These are phyloP conservation scores for Xanthia togata DNA, from an alignment of 2,888 invertebrate species.

Conservation along the genomic window DNA sequence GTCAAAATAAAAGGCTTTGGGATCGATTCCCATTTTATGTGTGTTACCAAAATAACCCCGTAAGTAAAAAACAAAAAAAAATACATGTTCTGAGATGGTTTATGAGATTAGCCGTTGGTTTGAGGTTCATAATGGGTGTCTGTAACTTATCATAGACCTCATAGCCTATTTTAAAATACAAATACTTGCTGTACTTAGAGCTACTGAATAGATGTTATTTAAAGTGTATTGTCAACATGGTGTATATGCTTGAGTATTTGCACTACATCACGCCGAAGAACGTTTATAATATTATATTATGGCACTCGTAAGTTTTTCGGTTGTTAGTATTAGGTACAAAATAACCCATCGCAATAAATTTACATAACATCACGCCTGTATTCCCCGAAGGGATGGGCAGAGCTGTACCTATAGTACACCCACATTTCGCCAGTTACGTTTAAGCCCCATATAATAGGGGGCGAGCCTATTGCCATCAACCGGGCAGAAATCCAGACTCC, in stretches of 20 bases:
- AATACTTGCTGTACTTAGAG: background rate
- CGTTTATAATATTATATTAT: background rate
- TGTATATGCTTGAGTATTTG: slow-evolving; percentile 23
- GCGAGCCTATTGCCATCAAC: too few relatives aligned
- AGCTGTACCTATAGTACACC: too few relatives aligned
- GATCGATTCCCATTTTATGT: too few relatives aligned
- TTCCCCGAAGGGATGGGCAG: too few relatives aligned
- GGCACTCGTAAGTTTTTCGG: too few relatives aligned
- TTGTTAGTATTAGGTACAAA: background rate
- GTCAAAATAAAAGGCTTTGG: too few relatives aligned
- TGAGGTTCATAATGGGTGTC: background rate
- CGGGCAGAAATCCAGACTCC: too few relatives aligned
- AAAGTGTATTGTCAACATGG: slow-evolving; percentile 30
- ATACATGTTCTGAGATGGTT: background rate
- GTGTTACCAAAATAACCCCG: background rate
- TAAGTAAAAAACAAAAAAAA: too few relatives aligned
- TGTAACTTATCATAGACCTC: background rate
- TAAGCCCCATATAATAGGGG: too few relatives aligned
- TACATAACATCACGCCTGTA: too few relatives aligned
- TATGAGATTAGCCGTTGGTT: background rate
- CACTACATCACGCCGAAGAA: background rate
- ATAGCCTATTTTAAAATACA: slow-evolving; percentile 2
- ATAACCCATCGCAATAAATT: background rate
- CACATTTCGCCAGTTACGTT: too few relatives aligned
- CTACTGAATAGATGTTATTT: background rate